Conservation (phyloP, 2,113 vertebrate genomes). For the Nyctibius bracteatus region DNA sequence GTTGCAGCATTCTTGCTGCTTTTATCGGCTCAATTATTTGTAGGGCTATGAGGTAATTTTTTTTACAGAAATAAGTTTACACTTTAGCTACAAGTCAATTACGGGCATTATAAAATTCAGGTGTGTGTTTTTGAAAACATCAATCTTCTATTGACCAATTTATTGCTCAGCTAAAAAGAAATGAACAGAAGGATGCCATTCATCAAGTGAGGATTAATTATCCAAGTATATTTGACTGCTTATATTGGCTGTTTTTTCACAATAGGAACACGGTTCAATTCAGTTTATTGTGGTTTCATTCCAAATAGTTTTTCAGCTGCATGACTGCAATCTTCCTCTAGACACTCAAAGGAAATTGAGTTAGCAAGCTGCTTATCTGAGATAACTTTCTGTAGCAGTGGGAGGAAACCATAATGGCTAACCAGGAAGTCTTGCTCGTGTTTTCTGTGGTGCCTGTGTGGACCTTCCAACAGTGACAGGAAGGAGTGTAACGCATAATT, state of each 20-base stretch:
- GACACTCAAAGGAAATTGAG: background rate
- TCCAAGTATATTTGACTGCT: background rate
- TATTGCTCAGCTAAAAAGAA: background rate
- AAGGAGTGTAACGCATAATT: background rate
- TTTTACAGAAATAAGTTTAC: background rate
- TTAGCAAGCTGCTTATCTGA: constrained; percentile 29
- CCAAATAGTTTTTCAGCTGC: background rate
- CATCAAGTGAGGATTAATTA: constrained; percentile 6
- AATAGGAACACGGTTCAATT: background rate
- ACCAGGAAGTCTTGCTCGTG: background rate
- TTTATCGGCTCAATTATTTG: background rate
- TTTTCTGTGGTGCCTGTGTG: background rate
- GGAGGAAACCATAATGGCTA: background rate
- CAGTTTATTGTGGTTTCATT: background rate
- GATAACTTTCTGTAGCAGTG: background rate
- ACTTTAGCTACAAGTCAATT: background rate
- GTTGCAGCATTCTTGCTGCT: background rate
- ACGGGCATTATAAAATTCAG: background rate
- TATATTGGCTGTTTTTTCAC: background rate
- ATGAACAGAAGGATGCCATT: background rate
- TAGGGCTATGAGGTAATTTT: background rate
- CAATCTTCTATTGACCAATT: background rate
- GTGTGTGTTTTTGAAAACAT: background rate
- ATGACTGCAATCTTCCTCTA: background rate
- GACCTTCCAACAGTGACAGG: background rate